A percentile compares a stretch with the other conserved stretches of the same genome.
phyloP scores from a whole-genome alignment of 2,113 vertebrate species.

The Spea multiplicata region DNA sequence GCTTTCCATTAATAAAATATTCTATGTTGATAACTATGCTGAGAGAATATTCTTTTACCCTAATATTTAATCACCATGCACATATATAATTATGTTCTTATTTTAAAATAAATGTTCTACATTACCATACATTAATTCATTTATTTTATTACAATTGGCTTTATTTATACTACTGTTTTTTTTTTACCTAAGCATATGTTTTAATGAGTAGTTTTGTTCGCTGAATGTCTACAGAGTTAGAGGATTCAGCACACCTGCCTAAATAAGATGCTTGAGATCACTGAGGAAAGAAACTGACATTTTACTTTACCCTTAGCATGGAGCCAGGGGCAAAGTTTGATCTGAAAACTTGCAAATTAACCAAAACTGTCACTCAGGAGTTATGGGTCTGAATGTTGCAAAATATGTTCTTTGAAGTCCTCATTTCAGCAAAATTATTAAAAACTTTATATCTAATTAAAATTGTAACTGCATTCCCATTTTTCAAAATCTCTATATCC shows the following conservation, averaged over 20 bases:
- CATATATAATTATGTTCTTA: constrained; percentile 72
- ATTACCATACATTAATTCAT: constrained; percentile 79
- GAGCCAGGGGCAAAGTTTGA: constrained; percentile 88
- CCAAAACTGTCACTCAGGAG: constrained; percentile 94
- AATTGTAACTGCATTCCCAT: constrained; percentile 99
- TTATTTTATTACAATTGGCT: constrained; percentile 76
- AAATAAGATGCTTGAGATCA: constrained; percentile 88
- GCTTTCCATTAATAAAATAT: constrained; percentile 77
- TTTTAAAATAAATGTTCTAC: constrained; percentile 79
- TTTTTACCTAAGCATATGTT: constrained; percentile 73
- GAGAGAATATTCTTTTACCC: constrained; percentile 73
- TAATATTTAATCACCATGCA: constrained; percentile 79
- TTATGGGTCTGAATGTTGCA: constrained; percentile 90
- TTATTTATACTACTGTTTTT: constrained; percentile 77
- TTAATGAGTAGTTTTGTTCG: constrained; percentile 85
- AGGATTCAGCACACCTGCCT: constrained; percentile 85
- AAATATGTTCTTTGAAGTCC: constrained; percentile 98
- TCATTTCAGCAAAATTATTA: constrained; percentile 97
- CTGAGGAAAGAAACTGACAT: constrained; percentile 86
- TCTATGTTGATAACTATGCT: constrained; percentile 76
- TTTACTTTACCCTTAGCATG: constrained; percentile 85
- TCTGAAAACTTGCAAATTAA: constrained; percentile 90
- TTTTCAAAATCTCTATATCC: constrained; percentile 99
- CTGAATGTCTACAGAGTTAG: constrained; percentile 74
- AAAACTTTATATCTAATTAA: constrained; percentile 99